Evolutionary conservation across 2,113 vertebrate genomes (phyloP).

Genomic region (rat (Rattus norvegicus)): DNA sequence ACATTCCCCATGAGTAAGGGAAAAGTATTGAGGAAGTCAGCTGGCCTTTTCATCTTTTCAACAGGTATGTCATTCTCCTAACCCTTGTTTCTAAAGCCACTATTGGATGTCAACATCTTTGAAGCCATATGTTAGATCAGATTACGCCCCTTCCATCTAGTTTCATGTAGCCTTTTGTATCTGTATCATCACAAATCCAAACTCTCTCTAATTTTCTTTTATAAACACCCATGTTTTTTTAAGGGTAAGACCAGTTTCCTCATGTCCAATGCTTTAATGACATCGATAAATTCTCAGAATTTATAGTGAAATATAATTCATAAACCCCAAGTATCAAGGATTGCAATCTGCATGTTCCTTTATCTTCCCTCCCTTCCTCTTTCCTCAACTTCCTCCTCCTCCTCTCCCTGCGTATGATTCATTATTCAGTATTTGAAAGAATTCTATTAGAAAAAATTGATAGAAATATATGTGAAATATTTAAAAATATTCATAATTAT

Average conservation of each 20-base stretch:
- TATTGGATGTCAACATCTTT: fast-evolving
- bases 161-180: neutral
- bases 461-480: too few species aligned
- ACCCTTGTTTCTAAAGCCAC: fast-evolving
- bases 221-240: neutral
- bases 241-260: fast-evolving
- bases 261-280: neutral
- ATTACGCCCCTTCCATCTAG: fast-evolving
- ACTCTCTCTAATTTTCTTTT: neutral
- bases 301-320: neutral
- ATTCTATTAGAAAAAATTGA: neutral
- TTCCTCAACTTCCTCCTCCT: neutral
- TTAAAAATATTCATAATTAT: neutral
- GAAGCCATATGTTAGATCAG: neutral
- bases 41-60: too few species aligned
- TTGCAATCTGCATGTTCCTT: fast-evolving
- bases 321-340: neutral
- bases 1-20: neutral
- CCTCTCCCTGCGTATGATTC: fast-evolving
- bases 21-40: neutral
- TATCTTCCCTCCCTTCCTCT: neutral
- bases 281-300: neutral
- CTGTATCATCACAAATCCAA: neutral
- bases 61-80: fast-evolving
- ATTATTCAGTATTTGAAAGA: neutral